These are phyloP conservation scores for Caranx melampygus DNA, from an alignment of 2,113 vertebrate species.

Conservation along the genomic window DNA sequence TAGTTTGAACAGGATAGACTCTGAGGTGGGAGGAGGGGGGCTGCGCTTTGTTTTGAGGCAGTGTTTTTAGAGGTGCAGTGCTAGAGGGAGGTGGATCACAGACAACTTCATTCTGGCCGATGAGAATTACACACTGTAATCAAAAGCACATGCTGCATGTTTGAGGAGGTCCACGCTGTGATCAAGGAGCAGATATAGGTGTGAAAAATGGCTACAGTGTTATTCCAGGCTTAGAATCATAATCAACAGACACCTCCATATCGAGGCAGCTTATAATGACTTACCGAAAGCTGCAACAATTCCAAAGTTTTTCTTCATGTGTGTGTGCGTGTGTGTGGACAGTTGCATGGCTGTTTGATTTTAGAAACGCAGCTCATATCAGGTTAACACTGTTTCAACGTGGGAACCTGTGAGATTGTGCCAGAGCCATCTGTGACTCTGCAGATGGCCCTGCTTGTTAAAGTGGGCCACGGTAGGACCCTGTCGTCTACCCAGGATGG, in stretches of 20 bases:
- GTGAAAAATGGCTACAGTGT: conserved; percentile 61
- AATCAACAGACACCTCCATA: conserved; percentile 60
- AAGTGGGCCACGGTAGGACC: conserved; percentile 73
- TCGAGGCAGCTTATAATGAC: conserved; percentile 51
- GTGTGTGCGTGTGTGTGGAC: too few species aligned
- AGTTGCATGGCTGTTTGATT: conserved; percentile 28
- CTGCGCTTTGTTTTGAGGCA: conserved; percentile 8
- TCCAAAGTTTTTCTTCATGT: conserved; percentile 33
- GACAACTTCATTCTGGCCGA: conserved; percentile 32
- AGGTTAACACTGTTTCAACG: conserved; percentile 66
- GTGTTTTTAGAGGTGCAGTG: conserved; percentile 34
- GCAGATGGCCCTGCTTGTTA: conserved; percentile 74
- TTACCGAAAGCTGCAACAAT: conserved; percentile 60
- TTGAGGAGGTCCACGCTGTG: conserved; percentile 42
- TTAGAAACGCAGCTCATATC: conserved; percentile 45
- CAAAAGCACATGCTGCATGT: conserved; percentile 58
- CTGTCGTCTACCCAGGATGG: conserved; percentile 49
- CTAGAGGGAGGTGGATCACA: conserved; percentile 65
- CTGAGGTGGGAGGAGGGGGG: neutral
- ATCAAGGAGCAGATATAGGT: conserved; percentile 28
- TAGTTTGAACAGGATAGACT: conserved; percentile 39
- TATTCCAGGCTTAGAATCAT: conserved; percentile 54
- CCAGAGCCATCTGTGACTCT: conserved; percentile 75
- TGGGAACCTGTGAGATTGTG: conserved; percentile 55
- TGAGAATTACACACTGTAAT: conserved; percentile 61